Percentiles rank a stretch among this genome's conserved stretches.
These are phyloP conservation scores for Hydrocynus forskahlii DNA, from an alignment of 2,797 vertebrate species.

Conservation along the genomic window DNA sequence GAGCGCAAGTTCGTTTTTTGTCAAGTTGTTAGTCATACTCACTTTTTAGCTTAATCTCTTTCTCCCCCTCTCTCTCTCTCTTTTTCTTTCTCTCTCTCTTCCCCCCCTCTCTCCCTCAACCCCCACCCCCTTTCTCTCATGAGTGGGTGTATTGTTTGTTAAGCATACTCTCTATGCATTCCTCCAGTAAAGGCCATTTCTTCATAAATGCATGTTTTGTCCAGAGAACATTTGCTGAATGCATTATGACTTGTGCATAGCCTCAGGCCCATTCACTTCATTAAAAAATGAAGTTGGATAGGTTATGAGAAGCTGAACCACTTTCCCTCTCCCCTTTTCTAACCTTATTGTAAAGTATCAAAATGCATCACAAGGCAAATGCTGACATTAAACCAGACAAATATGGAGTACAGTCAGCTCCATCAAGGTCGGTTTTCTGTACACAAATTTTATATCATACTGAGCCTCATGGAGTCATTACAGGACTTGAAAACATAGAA, in stretches of 20 bases:
- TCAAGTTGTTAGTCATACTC: conserved; percentile 50
- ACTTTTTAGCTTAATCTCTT: conserved; percentile 59
- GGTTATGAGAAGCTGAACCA: conserved; percentile 77
- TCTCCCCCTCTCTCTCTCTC: conserved; percentile 70
- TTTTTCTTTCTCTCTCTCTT: not conserved
- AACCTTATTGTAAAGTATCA: conserved; percentile 67
- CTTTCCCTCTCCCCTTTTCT: conserved; percentile 69
- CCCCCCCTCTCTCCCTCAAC: conserved; percentile 20
- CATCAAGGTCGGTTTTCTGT: conserved; percentile 21
- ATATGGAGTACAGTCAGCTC: conserved; percentile 34
- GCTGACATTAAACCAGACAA: conserved; percentile 42
- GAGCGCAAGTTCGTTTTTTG: conserved; percentile 45
- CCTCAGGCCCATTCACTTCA: conserved; percentile 76
- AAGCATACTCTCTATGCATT: conserved; percentile 78
- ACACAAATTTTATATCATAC: conserved; percentile 1
- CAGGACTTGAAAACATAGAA: conserved; percentile 8
- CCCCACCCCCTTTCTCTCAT: conserved; percentile 54
- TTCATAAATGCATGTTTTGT: conserved; percentile 82
- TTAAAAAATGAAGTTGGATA: conserved; percentile 79
- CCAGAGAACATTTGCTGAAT: conserved; percentile 83
- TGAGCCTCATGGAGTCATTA: conserved; percentile 25
- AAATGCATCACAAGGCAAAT: conserved; percentile 28
- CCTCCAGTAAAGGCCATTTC: conserved; percentile 82
- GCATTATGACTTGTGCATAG: conserved; percentile 82
- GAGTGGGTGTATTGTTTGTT: conserved; percentile 84